Evolutionary conservation across 1,140 invertebrate species (phyloP), one percentile per base, ranked within the genome.

Genomic region (Probaryconus sp.): DNA sequence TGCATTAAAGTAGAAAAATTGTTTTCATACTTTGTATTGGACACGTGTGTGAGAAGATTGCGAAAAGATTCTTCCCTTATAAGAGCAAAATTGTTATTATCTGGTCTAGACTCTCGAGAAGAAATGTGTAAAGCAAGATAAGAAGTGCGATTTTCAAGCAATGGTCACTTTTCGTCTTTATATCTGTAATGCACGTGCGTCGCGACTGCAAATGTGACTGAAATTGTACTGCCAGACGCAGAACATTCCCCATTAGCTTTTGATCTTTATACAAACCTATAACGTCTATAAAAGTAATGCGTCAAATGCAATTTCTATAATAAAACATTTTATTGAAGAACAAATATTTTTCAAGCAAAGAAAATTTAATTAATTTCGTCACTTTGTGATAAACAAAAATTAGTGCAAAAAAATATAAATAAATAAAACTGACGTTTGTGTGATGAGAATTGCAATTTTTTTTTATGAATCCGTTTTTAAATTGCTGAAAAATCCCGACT

Each of bases 101-200:
- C 69, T 65, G 55, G 69, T 72, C 53, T 51, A 72, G 69, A 72
- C 68, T 58, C n/a, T 35, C 5, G 30, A 35, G 14, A 45, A 28
- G 42, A 65, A 72, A 65, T 31, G 60, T 38, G 33, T 40, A 61
- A 65, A 33, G 28, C 35, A 24, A 76, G 65, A 76, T 76, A 76
- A 76, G 73, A 37, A 56, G 48, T 33, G 74, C 56, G 63, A 76
- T 76, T 76, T 72, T 50, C 68, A 40, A 40, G 74, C 37, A 68
- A 76, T 72, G 74, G 74, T 76, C 74, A 72, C 67, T 72, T 76
- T 72, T 72, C 74, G 55, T 72, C 68, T 64, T 76, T 72, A 73
- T 73, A 55, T 31, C 7, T 10, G 67, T 35, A 42, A 45, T 38
- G 30, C 28, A 18, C n/a, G 47, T 43, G 28, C 9, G 55, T 30